Base-by-base conservation (phyloP, 2,888 invertebrate genomes). In the Diaperis boleti region DNA sequence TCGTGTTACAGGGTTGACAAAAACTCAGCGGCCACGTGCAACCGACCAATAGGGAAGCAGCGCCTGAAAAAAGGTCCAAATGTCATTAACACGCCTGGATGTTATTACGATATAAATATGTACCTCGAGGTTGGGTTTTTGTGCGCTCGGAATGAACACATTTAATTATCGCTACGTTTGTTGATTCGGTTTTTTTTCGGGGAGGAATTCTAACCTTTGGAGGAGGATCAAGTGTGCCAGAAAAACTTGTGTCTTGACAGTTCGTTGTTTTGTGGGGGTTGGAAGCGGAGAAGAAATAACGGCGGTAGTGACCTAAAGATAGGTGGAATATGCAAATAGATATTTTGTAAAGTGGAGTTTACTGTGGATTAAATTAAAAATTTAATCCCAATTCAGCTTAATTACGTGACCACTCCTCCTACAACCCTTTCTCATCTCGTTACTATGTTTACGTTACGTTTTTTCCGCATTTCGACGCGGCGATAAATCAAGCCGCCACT, bases 71-170 rank as follows among this genome's bases (percentile, higher is more conserved):
- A 66, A 68, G 69, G 44, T 66, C 55, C 64, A 72, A 67, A 71
- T 74, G 73, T 71, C 71, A 67, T 72, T 70, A 71, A 70, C 72
- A 74, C 69, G 56, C 56, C 22, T 35, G 56, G 45, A 20, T 56
- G 56, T 44, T 56, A 45, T 54, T 54, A 54, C 10, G 20, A 55
- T 20, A 18, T 13, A 55, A 42, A 42, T 55, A 14, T 42, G 54
- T 26, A 54, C 42, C 41, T 42, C 54, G 6, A 20, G 20, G 18
- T 10, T 8, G 14, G 18, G 18, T 45, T 49, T 35, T 31, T 31
- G 17, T 31, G 8, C 5, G 4, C 8, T 15, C 5, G 29, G 31
- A 47, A 45, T 29, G 26, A 5, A 8, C 47, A 14, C 31, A 15
- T 22, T 41, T 5, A 41, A 14, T 10, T 20, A 42, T 29, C 4